phyloP scores from a whole-genome alignment of 2,888 invertebrate species.

The Ichneumoninae sp. region DNA sequence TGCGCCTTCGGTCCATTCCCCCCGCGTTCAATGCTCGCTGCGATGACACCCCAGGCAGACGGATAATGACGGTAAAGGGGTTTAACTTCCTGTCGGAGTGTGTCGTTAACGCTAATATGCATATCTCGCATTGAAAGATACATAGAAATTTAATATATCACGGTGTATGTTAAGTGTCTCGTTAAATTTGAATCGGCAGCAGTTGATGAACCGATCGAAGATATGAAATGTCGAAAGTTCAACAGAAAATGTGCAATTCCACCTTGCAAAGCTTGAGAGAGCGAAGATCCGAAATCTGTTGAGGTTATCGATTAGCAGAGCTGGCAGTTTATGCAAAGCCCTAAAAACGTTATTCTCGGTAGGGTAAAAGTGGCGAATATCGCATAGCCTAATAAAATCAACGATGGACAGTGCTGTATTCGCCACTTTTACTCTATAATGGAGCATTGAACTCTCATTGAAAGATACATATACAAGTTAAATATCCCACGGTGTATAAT shows the following conservation, averaged over 20 bases:
- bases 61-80: slow-evolving; percentile 36
- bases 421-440: too few relatives aligned
- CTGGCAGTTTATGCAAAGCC: background rate
- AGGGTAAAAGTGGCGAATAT: too few relatives aligned
- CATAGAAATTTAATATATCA: background rate
- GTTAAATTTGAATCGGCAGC: background rate
- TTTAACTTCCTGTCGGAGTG: slow-evolving; percentile 48
- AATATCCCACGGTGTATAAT: too few relatives aligned
- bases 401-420: too few relatives aligned
- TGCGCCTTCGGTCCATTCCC: slow-evolving; percentile 56
- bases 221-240: background rate
- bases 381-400: too few relatives aligned
- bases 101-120: slow-evolving; percentile 9
- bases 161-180: background rate
- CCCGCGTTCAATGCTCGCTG: slow-evolving; percentile 61
- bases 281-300: background rate
- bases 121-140: background rate
- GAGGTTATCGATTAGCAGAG: background rate
- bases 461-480: too few relatives aligned
- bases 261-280: background rate
- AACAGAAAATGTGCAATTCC: background rate
- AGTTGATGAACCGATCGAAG: too few relatives aligned
- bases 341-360: background rate
- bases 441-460: too few relatives aligned
- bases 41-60: slow-evolving; percentile 35